Percentiles rank a stretch among this genome's conserved stretches.
Evolutionary conservation across 2,113 vertebrate genomes (phyloP).

Genomic region (Plecotus auritus): DNA sequence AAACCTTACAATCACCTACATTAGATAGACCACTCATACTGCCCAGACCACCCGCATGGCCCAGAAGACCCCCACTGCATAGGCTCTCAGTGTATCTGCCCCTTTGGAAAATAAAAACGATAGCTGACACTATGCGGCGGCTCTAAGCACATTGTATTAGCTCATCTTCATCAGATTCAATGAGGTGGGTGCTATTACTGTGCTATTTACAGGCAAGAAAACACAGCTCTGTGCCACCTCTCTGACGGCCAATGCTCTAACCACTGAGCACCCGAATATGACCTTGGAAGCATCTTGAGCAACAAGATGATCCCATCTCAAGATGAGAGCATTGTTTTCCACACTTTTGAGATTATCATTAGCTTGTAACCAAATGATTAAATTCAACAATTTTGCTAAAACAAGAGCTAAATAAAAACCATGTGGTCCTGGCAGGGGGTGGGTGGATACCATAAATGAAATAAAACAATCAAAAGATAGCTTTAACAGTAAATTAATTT

Average conservation of each 20-base stretch:
- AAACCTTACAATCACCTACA: background rate
- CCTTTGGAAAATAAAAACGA: background rate
- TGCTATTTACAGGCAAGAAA: background rate
- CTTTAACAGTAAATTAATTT: background rate
- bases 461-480: background rate
- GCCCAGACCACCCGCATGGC: fast-evolving
- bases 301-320: background rate
- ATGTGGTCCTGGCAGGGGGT: background rate
- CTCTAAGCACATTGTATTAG: background rate
- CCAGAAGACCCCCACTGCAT: fast-evolving
- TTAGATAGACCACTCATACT: background rate
- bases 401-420: background rate
- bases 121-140: background rate
- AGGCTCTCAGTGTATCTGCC: background rate
- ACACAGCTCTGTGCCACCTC: background rate
- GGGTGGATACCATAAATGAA: background rate
- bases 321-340: background rate
- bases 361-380: background rate
- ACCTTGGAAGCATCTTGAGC: background rate
- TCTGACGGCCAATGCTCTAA: too few species aligned
- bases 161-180: background rate
- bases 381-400: background rate
- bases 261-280: too few species aligned
- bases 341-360: background rate
- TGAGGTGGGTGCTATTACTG: background rate